A percentile compares a stretch with the other conserved stretches of the same genome.
Evolutionary conservation across 23 tunicate genomes (phyloP).

Genomic region (Ciona savignyi): DNA sequence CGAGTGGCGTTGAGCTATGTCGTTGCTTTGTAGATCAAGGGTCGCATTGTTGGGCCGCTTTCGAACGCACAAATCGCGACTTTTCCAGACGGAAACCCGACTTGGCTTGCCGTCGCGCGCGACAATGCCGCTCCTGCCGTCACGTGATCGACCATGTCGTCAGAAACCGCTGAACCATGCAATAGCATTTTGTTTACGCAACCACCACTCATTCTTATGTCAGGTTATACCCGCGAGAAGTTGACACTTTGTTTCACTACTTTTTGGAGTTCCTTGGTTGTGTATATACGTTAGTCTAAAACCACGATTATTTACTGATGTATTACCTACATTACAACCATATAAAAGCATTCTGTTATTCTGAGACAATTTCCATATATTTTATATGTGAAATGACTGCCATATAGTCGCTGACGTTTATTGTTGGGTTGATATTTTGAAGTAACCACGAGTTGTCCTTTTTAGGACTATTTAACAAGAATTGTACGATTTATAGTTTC

Average conservation of each 20-base stretch:
- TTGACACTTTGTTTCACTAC: background rate
- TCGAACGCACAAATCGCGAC: background rate
- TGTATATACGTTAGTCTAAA: too few relatives aligned
- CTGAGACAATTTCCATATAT: too few relatives aligned
- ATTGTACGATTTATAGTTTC: too few relatives aligned
- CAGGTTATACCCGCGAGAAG: background rate
- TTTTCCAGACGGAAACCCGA: background rate
- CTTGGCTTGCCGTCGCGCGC: background rate
- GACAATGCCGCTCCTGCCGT: constrained; percentile 1
- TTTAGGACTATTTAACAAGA: too few relatives aligned
- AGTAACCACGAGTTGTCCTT: too few relatives aligned
- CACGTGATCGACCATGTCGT: background rate
- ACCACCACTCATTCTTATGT: background rate
- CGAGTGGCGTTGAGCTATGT: background rate
- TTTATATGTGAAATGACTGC: too few relatives aligned
- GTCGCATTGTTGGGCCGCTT: background rate
- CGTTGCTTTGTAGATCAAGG: background rate
- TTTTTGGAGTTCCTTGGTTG: background rate
- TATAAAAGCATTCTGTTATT: too few relatives aligned
- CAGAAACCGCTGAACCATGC: background rate
- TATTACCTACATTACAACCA: too few relatives aligned
- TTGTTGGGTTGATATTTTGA: too few relatives aligned
- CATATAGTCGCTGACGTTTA: too few relatives aligned
- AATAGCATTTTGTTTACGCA: background rate
- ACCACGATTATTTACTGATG: too few relatives aligned